Evolutionary conservation across 2,797 vertebrate species (phyloP).

Genomic region (Protosalanx chinensis): DNA sequence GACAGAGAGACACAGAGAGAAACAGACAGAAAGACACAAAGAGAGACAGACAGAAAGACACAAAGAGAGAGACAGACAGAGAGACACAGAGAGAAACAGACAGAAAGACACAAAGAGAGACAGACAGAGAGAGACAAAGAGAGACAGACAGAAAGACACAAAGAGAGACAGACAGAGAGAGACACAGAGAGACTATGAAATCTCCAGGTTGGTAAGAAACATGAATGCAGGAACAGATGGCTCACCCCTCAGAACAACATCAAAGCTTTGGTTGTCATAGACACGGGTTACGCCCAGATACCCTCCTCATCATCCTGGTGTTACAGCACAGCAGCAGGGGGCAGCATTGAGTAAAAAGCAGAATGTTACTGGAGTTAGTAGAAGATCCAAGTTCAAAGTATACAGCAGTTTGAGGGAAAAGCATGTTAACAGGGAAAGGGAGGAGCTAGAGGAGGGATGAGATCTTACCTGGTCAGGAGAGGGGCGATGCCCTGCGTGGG

Average conservation of each 20-base stretch:
- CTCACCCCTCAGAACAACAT: constrained; percentile 95
- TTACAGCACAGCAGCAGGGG: constrained; percentile 53
- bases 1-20: background rate
- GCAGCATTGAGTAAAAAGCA: constrained; percentile 67
- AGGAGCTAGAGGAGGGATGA: constrained; percentile 86
- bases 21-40: background rate
- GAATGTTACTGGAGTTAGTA: constrained; percentile 31
- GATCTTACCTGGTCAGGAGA: constrained; percentile 89
- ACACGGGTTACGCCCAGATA: constrained; percentile 93
- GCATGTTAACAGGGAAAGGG: background rate
- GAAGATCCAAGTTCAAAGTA: constrained; percentile 17
- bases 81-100: no score
- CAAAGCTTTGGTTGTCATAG: constrained; percentile 90
- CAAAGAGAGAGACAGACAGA: background rate
- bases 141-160: background rate
- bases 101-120: no score
- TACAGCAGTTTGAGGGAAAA: no score
- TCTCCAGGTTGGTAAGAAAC: background rate
- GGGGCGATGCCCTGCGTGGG: constrained; percentile 85
- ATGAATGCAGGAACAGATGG: constrained; percentile 22
- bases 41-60: background rate
- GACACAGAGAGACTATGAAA: no score
- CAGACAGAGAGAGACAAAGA: constrained; percentile 1
- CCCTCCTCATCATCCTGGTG: constrained; percentile 98
- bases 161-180: background rate